phyloP scores from a whole-genome alignment of 1,140 invertebrate species.

The Ruditapes philippinarum region DNA sequence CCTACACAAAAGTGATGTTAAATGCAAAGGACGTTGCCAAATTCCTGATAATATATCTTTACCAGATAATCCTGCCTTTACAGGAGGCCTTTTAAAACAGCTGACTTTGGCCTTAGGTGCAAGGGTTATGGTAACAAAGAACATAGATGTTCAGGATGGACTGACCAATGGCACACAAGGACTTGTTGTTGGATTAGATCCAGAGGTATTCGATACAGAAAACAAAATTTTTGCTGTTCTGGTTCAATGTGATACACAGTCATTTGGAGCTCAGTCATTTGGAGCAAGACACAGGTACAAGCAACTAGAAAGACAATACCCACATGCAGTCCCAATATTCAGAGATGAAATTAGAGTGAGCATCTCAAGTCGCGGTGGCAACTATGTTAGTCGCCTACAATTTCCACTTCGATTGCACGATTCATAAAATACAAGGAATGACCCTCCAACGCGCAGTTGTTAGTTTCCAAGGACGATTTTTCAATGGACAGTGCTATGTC shows the following conservation, averaged over 20 bases:
- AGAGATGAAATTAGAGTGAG: slow-evolving; percentile 12
- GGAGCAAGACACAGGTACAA: slow-evolving; percentile 7
- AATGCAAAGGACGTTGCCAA: not conserved
- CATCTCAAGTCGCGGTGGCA: not conserved
- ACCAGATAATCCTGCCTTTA: slow-evolving; percentile 11
- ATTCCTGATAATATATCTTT: not conserved
- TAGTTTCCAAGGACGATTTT: not conserved
- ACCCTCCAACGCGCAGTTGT: not conserved
- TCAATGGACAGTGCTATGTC: not conserved
- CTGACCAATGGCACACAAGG: slow-evolving; percentile 23
- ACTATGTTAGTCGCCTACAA: too few species aligned
- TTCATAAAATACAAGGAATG: not conserved
- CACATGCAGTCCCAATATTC: slow-evolving; percentile 8
- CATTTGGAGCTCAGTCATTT: slow-evolving; percentile 17
- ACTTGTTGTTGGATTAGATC: slow-evolving; percentile 33
- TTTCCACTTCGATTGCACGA: not conserved
- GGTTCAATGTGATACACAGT: not conserved
- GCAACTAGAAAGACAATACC: not conserved
- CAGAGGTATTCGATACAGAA: not conserved
- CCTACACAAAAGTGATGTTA: not conserved
- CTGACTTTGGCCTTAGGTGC: not conserved
- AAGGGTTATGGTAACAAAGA: not conserved
- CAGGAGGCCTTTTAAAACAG: slow-evolving; percentile 13
- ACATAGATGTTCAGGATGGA: not conserved
- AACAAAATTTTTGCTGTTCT: not conserved